A percentile compares a stretch with the other conserved stretches of the same genome.
These are phyloP conservation scores for Mus pahari DNA, from an alignment of 2,113 vertebrate species.

Conservation along the genomic window DNA sequence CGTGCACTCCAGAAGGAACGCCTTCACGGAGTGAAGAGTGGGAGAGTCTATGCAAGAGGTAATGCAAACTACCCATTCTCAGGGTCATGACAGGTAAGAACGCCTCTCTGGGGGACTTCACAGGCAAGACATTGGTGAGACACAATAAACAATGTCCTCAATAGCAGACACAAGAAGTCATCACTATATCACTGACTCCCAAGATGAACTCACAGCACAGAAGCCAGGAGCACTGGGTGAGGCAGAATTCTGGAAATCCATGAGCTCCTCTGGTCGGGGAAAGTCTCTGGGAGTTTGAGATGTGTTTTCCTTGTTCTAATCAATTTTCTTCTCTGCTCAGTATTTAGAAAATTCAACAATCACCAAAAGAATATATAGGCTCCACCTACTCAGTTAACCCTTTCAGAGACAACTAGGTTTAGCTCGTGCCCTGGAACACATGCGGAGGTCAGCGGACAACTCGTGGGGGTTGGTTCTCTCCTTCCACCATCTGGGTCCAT, in stretches of 20 bases:
- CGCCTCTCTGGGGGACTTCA: neutral
- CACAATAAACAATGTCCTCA: neutral
- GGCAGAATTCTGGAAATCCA: neutral
- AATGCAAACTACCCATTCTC: constrained; percentile 3
- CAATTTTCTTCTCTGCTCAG: neutral
- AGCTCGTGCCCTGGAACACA: neutral
- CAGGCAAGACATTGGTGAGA: neutral
- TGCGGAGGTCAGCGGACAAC: neutral
- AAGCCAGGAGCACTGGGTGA: neutral
- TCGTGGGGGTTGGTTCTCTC: neutral
- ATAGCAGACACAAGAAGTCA: neutral
- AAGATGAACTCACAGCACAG: neutral
- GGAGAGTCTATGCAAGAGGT: neutral
- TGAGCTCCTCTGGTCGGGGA: neutral
- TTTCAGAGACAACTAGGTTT: neutral
- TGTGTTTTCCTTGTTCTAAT: neutral
- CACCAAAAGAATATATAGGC: neutral
- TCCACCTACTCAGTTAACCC: neutral
- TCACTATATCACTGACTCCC: neutral
- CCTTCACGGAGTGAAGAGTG: neutral
- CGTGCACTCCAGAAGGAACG: neutral
- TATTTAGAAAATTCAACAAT: constrained; percentile 1
- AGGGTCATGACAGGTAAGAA: neutral
- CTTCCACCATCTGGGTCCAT: neutral
- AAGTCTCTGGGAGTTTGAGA: neutral